Conservation (phyloP, 2,113 vertebrate species). For the Motacilla tschutschensis region DNA sequence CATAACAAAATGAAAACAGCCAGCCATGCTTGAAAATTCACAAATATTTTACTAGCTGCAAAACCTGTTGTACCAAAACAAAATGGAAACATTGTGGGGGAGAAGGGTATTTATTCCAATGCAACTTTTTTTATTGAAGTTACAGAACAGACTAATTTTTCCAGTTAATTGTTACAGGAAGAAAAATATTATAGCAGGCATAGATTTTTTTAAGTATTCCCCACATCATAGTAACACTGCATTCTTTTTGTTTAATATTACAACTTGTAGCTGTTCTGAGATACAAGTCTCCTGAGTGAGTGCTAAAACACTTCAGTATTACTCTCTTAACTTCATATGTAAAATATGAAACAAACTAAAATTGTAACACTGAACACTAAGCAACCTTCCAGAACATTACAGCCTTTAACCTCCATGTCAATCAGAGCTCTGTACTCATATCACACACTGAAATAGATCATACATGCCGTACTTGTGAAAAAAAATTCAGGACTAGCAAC, state of each 20-base stretch:
- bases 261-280: not conserved
- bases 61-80: not conserved
- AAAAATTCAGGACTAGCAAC: not conserved
- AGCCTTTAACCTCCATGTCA: not conserved
- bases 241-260: slow-evolving; percentile 8
- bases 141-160: not conserved
- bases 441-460: not conserved
- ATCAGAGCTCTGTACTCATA: not conserved
- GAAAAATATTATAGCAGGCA: not conserved
- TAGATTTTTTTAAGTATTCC: not conserved
- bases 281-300: not conserved
- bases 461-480: not conserved
- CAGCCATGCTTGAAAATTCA: not conserved
- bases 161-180: not conserved
- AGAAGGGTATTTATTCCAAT: not conserved
- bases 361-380: not conserved
- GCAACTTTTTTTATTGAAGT: not conserved
- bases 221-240: not conserved
- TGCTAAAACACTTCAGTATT: not conserved
- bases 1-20: not conserved
- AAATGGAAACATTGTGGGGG: not conserved
- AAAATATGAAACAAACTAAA: slow-evolving; percentile 6
- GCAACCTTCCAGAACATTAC: slow-evolving; percentile 3
- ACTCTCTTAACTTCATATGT: slow-evolving; percentile 6
- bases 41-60: not conserved